Evolutionary conservation across 2,888 invertebrate species (phyloP), one percentile per base, ranked within the genome.

Genomic region (Aporophyla lueneburgensis): DNA sequence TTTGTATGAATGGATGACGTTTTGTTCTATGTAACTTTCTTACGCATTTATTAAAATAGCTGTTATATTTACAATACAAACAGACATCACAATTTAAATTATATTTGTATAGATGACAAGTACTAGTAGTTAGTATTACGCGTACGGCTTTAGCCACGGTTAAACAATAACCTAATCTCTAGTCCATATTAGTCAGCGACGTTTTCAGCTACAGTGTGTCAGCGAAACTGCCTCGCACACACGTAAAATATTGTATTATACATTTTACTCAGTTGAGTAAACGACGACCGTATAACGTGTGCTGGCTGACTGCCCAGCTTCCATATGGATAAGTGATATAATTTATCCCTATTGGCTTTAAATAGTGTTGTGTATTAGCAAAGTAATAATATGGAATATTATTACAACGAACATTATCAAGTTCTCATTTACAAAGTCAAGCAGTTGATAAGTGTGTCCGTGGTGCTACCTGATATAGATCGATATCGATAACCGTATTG

Each of bases 231-330:
- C 87, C 86, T 87, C 85, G 78, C 86, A 87, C 86, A 88, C 89
- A 91, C 89, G 88, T 87, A 88, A 87, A 88, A 56, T 74, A 74
- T 80, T 86, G 85, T 83, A 46, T 59, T 61, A 86, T 84, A 77
- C 88, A 86, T 87, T 88, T 88, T 83, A 87, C 86, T 91, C 90
- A 90, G 90, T 93, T 90, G 89, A 89, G 89, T 89, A 91, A 92
- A 90, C 90, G 89, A 77, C 85, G 83, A 88, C 89, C 85, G 88
- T 86, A 89, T 86, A 90, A 91, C 89, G 88, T 91, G 91, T 88
- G 80, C 88, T 86, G 84, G 83, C 80, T 74, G 76, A 87, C 86
- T 86, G 82, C 81, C 82, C 77, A 74, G 76, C 80, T 78, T 78
- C 76, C 62, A 74, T 51, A 59, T 49, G 72, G 40, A 73, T 79